Base-by-base conservation (phyloP, 2,113 vertebrate genomes). In the Oreochromis aureus region DNA sequence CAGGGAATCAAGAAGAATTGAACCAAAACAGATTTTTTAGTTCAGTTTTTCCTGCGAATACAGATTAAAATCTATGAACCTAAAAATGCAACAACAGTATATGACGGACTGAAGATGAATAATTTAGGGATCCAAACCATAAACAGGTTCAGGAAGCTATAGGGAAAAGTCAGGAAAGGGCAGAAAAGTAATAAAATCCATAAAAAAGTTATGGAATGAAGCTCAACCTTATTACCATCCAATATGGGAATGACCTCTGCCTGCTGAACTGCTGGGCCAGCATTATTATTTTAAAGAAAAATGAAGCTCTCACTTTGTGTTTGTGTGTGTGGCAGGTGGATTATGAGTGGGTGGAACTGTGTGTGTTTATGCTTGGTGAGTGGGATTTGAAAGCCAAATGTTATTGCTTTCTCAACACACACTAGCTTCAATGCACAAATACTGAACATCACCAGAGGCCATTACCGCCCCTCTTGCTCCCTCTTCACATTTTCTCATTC, bases 131-230 rank as follows among this genome's bases (percentile, higher is more conserved):
- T 89, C 22, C 10, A 76, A 79, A 59, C 13, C 24, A 55, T 69
- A 69, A 66, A 83, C 56, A 53, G 87, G 79, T 53, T n/a, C 53
- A 16, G 3, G 24, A 41, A 66, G 24, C 34, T 48, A 44, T 61
- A 44, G 8, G 30, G 39, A 4, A 80, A 86, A 39, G 24, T 24
- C 15, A 53, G 27, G 73, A 78, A 78, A 55, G 8, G 55, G 36
- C 36, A 84, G 66, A 12, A 83, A 86, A 89, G 82, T 81, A 89
- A 91, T 87, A 56, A 89, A 92, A 90, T 84, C 85, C 30, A 89
- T 93, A 46, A 93, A 90, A 89, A 85, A 69, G 58, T 87, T 86
- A 87, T 86, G 41, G 32, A n/a, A 80, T 82, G 83, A 87, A 78
- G 61, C 66, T 79, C 48, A 81, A 12, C 53, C 66, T 90, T 91